Evolutionary conservation across 92 coral and sea anemone genomes (phyloP).

Genomic region (Parazoanthus swiftii): DNA sequence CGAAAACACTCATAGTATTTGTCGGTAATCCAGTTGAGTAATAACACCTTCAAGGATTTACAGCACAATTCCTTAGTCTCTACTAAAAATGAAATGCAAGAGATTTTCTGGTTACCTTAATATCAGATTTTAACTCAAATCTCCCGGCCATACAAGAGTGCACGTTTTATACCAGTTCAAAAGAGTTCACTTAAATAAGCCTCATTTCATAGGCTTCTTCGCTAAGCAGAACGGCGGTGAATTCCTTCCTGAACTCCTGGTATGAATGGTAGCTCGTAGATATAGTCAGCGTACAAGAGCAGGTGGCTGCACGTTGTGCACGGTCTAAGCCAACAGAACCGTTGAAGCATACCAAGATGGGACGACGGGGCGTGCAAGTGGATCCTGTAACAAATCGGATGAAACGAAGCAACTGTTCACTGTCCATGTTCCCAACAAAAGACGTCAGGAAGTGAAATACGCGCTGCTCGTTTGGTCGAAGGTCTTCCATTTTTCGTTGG

Average conservation of each 20-base stretch:
- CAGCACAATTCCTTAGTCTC: too few species aligned
- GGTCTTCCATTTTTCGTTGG: conserved; percentile 37
- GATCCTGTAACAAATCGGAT: conserved; percentile 54
- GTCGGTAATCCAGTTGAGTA: too few species aligned
- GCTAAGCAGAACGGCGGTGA: conserved; percentile 33
- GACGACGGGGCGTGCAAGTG: conserved; percentile 34
- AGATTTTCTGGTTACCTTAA: too few species aligned
- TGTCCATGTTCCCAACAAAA: conserved; percentile 38
- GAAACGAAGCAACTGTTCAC: conserved; percentile 43
- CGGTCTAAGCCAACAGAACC: conserved; percentile 43
- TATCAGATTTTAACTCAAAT: too few species aligned
- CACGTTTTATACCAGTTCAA: too few species aligned
- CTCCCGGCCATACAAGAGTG: too few species aligned
- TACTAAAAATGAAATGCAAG: too few species aligned
- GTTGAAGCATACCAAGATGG: conserved; percentile 50
- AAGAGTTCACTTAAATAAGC: conserved; percentile 9
- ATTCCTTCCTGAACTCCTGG: conserved; percentile 51
- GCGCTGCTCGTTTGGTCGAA: conserved; percentile 39
- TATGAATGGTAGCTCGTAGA: conserved; percentile 51
- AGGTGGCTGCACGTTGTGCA: conserved; percentile 52
- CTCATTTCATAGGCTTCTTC: conserved; percentile 30
- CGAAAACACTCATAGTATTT: too few species aligned
- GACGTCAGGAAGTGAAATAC: conserved; percentile 43
- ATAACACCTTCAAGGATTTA: too few species aligned
- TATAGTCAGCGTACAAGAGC: conserved; percentile 47